Evolutionary conservation across 1,140 invertebrate species (phyloP).

Genomic region (Chironomus tepperi): DNA sequence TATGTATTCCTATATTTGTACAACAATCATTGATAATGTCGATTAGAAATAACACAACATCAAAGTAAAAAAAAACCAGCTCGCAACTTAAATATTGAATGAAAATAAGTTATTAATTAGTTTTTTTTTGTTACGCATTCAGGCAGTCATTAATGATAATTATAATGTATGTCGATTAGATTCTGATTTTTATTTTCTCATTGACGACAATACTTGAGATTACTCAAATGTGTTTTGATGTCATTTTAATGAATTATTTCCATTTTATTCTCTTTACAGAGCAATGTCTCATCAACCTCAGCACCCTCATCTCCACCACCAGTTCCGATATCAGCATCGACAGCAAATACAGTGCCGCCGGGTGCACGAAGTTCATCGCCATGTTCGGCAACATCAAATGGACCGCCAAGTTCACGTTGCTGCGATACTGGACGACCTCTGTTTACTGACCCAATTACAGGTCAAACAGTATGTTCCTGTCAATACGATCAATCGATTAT

Average conservation of each 20-base stretch:
- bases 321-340: slow-evolving; percentile 36
- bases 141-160: too few relatives aligned
- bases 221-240: background rate
- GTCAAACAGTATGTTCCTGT: slow-evolving; percentile 87
- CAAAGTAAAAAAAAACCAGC: slow-evolving; percentile 5
- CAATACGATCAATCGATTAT: slow-evolving; percentile 63
- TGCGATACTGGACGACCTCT: slow-evolving; percentile 86
- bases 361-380: slow-evolving; percentile 44
- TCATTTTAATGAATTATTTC: background rate
- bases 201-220: too few relatives aligned
- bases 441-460: slow-evolving; percentile 84
- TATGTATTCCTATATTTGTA: slow-evolving; percentile 11
- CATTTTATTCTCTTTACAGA: slow-evolving; percentile 30
- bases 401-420: slow-evolving; percentile 52
- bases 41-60: background rate
- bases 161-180: too few relatives aligned
- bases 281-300: slow-evolving; percentile 41
- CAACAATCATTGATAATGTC: background rate
- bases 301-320: slow-evolving; percentile 38
- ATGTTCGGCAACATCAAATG: slow-evolving; percentile 34
- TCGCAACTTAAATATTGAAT: background rate
- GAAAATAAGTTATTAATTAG: background rate
- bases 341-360: slow-evolving; percentile 40
- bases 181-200: too few relatives aligned
- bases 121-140: too few relatives aligned